Conservation (phyloP, 2,113 vertebrate species). For the Misgurnus mizolepis region DNA sequence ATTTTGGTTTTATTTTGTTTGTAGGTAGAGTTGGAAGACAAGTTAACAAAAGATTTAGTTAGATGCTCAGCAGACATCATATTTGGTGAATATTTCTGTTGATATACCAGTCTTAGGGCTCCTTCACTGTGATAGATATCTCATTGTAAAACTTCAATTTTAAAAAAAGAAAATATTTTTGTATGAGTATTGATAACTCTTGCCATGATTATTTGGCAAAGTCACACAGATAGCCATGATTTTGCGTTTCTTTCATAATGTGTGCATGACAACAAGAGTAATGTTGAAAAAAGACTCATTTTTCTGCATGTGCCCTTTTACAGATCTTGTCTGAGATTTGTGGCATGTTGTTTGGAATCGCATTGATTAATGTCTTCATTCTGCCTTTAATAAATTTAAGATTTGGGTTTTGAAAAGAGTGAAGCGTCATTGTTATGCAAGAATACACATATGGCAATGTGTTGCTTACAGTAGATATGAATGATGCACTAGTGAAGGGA, state of each 20-base stretch:
- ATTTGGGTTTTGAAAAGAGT: slow-evolving; percentile 1
- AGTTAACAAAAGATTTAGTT: background rate
- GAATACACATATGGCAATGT: background rate
- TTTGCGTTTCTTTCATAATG: background rate
- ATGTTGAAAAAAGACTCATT: background rate
- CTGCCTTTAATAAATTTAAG: slow-evolving; percentile 13
- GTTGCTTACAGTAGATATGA: background rate
- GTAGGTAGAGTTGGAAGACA: background rate
- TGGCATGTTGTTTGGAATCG: slow-evolving; percentile 20
- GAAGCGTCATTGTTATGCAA: background rate
- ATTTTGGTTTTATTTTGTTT: background rate
- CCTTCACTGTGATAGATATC: slow-evolving; percentile 45
- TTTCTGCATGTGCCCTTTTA: slow-evolving; percentile 35
- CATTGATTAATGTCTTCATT: background rate
- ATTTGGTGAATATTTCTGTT: slow-evolving; percentile 1
- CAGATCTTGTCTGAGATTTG: slow-evolving; percentile 13
- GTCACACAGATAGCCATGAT: background rate
- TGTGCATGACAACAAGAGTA: slow-evolving; percentile 36
- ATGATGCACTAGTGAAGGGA: background rate
- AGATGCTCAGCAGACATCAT: no score
- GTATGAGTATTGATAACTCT: slow-evolving; percentile 13
- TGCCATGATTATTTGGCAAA: slow-evolving; percentile 21
- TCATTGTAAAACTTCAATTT: slow-evolving; percentile 23
- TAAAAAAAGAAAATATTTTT: slow-evolving; percentile 18
- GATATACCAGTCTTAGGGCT: background rate